phyloP scores from a whole-genome alignment of 2,888 invertebrate genomes.

The Ochropleura leucogaster region DNA sequence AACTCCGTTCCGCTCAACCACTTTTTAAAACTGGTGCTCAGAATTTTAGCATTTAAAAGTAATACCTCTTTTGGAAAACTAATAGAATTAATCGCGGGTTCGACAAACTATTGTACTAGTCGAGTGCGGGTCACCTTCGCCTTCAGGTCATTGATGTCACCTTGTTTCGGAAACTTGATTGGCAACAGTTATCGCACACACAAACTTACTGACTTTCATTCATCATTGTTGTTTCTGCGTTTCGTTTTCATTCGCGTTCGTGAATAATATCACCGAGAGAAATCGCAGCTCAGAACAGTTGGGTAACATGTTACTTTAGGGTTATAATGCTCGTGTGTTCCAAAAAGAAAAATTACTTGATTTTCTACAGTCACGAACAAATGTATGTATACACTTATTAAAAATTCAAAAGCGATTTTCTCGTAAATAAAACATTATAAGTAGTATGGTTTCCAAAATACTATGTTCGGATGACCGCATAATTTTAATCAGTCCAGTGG shows the following conservation, averaged over 20 bases:
- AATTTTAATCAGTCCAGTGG: too few relatives aligned
- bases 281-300: conserved; percentile 48
- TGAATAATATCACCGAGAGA: conserved; percentile 59
- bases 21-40: neutral
- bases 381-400: too few relatives aligned
- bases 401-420: too few relatives aligned
- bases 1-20: neutral
- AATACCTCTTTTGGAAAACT: conserved; percentile 66
- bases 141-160: conserved; percentile 87
- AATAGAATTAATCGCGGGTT: conserved; percentile 75
- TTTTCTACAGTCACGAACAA: too few relatives aligned
- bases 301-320: conserved; percentile 26
- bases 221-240: conserved; percentile 75
- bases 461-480: too few relatives aligned
- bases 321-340: conserved; percentile 41
- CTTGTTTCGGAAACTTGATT: conserved; percentile 88
- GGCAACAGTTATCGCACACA: conserved; percentile 82
- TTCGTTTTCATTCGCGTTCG: conserved; percentile 54
- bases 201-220: conserved; percentile 80
- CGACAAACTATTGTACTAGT: conserved; percentile 81
- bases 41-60: conserved; percentile 55
- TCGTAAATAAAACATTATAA: too few relatives aligned
- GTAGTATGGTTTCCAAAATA: too few relatives aligned
- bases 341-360: conserved; percentile 45
- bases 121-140: conserved; percentile 86